These are phyloP conservation scores for Echeneis naucrates DNA, from an alignment of 2,797 vertebrate genomes.

Conservation along the genomic window DNA sequence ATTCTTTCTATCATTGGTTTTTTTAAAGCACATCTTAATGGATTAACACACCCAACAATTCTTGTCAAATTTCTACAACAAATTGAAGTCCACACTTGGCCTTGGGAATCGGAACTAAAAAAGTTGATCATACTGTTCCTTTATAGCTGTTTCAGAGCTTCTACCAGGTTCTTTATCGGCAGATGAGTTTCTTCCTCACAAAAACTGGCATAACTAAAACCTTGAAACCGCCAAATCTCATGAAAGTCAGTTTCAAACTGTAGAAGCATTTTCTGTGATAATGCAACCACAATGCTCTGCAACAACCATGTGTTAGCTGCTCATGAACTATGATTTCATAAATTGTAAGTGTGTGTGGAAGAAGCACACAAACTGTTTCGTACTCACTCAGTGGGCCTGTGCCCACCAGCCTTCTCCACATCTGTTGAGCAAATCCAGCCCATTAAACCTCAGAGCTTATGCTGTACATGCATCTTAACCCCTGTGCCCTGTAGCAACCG, in stretches of 20 bases:
- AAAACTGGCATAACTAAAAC: neutral
- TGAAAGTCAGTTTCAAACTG: neutral
- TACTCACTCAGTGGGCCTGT: no score
- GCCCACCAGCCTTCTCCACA: no score
- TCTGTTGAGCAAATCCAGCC: neutral
- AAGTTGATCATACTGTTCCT: neutral
- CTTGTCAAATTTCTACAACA: no score
- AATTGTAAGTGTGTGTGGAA: neutral
- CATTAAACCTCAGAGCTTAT: neutral
- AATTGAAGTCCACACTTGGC: no score
- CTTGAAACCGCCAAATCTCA: neutral
- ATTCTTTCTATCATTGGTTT: no score
- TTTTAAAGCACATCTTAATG: no score
- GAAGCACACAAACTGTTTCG: no score
- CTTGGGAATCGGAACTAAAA: no score
- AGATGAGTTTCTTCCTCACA: no score
- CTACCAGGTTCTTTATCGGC: neutral
- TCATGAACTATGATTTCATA: neutral
- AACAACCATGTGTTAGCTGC: no score
- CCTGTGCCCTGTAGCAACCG: neutral
- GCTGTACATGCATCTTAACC: neutral
- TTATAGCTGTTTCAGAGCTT: neutral
- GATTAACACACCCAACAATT: no score
- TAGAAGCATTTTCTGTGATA: neutral
- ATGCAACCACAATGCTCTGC: no score